phyloP scores from a whole-genome alignment of 2,797 vertebrate species.

The Tarsius wallacei region DNA sequence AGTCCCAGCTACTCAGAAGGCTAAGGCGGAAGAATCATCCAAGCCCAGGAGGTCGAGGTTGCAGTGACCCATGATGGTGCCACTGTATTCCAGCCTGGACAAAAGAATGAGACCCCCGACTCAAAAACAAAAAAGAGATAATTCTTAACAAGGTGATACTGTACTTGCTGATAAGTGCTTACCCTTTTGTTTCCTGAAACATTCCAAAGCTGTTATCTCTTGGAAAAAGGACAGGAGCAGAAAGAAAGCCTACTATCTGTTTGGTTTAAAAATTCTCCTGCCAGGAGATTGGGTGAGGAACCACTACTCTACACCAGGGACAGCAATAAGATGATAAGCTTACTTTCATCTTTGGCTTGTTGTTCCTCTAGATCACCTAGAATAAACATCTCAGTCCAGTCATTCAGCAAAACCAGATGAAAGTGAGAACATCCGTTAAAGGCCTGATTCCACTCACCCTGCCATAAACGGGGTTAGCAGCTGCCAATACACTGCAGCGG shows the following conservation, averaged over 20 bases:
- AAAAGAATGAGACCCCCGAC: too few relatives aligned
- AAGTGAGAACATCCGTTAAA: not conserved
- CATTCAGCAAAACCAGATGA: not conserved
- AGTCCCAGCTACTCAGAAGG: too few relatives aligned
- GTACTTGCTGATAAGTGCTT: not conserved
- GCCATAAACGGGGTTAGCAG: constrained; percentile 98
- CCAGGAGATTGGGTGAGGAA: not conserved
- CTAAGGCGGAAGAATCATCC: too few relatives aligned
- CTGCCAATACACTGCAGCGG: constrained; percentile 97
- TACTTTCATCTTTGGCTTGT: not conserved
- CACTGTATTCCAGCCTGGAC: too few relatives aligned
- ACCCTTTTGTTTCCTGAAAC: not conserved
- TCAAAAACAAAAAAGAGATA: not conserved
- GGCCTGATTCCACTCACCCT: constrained; percentile 91
- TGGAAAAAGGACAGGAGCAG: not conserved
- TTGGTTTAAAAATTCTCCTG: not conserved
- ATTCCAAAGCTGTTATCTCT: not conserved
- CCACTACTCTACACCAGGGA: not conserved
- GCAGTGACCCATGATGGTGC: too few relatives aligned
- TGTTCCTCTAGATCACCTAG: not conserved
- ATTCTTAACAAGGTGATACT: not conserved
- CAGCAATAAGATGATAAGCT: not conserved
- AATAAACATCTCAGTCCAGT: not conserved
- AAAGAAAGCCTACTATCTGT: not conserved
- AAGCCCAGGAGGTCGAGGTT: too few relatives aligned